Percentiles rank a stretch among this genome's conserved stretches.
These are phyloP conservation scores for human DNA, from an alignment of 2,113 vertebrate species.

Conservation along the genomic window DNA sequence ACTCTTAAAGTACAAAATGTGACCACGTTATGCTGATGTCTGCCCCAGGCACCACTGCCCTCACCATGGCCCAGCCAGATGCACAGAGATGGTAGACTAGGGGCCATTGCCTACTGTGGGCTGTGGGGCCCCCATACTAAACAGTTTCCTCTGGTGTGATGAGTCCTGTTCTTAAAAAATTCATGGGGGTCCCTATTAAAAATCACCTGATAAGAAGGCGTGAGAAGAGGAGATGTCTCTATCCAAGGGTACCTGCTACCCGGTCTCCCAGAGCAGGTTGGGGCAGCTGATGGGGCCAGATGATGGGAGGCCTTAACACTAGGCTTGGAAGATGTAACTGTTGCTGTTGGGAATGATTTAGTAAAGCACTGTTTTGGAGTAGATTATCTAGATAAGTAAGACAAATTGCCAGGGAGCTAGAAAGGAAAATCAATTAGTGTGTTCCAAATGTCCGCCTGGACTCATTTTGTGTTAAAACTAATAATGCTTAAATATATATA, in stretches of 20 bases:
- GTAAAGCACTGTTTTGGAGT: neutral
- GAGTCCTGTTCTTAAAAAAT: neutral
- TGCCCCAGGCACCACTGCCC: rapidly evolving
- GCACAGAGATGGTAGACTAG: neutral
- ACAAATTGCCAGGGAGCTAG: neutral
- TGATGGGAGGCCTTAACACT: rapidly evolving
- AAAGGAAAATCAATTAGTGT: neutral
- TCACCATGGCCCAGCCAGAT: rapidly evolving
- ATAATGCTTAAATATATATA: neutral
- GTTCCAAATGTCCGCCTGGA: neutral
- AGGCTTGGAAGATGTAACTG: rapidly evolving
- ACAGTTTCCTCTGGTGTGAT: no score
- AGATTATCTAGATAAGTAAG: neutral
- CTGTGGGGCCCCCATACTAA: neutral
- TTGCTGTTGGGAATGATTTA: rapidly evolving
- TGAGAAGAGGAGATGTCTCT: neutral
- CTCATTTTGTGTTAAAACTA: no score
- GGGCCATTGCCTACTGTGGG: rapidly evolving
- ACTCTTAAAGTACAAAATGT: neutral
- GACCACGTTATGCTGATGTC: neutral
- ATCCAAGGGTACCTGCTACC: rapidly evolving
- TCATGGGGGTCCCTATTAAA: neutral
- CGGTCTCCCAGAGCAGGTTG: rapidly evolving
- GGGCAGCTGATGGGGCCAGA: rapidly evolving
- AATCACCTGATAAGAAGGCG: rapidly evolving